These are phyloP conservation scores for Carterocephalus palaemon DNA, from an alignment of 2,888 invertebrate species.

Conservation along the genomic window DNA sequence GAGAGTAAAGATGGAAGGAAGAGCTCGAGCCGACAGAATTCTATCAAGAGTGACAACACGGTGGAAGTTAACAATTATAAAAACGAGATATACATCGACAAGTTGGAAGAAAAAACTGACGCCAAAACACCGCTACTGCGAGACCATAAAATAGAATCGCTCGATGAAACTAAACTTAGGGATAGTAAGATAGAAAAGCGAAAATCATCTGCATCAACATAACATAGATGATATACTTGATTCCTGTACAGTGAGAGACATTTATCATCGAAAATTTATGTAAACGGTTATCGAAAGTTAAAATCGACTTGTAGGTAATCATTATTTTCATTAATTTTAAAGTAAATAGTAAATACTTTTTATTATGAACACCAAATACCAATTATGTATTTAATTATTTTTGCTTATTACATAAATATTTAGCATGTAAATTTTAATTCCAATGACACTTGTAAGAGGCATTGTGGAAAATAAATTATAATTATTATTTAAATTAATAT, in stretches of 20 bases:
- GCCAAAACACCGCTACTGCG: conserved; percentile 66
- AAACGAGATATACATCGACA: conserved; percentile 59
- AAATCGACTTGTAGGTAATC: no score
- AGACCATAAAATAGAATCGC: conserved; percentile 72
- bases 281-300: no score
- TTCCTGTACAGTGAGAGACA: no score
- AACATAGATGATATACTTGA: conserved; percentile 39
- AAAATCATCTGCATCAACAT: conserved; percentile 74
- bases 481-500: no score
- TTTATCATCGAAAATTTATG: no score
- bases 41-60: conserved; percentile 60
- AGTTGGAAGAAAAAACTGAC: conserved; percentile 61
- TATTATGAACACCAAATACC: no score
- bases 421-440: no score
- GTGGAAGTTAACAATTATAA: conserved; percentile 61
- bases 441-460: conserved; percentile 30
- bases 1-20: conserved; percentile 43
- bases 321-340: conserved; percentile 26
- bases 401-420: no score
- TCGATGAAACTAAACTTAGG: conserved; percentile 68
- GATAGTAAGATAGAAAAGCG: conserved; percentile 68
- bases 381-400: no score
- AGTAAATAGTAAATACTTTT: no score
- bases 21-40: conserved; percentile 55
- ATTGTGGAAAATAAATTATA: no score